Percentiles rank a stretch among this genome's conserved stretches.
These are phyloP conservation scores for Orchestes rusci DNA, from an alignment of 2,888 invertebrate genomes.

Conservation along the genomic window DNA sequence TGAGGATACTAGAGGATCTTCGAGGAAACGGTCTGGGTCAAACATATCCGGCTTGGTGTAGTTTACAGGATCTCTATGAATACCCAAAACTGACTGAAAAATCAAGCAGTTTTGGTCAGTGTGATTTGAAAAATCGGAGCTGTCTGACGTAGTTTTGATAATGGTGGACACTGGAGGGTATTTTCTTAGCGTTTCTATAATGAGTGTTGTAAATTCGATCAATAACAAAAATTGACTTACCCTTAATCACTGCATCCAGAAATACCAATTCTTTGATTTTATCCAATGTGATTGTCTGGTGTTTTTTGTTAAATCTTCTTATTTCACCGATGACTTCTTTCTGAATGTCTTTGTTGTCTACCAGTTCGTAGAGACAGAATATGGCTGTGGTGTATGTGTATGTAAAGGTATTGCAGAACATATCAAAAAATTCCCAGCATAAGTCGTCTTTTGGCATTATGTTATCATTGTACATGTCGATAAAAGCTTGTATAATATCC, in stretches of 20 bases:
- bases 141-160: slow-evolving; percentile 16
- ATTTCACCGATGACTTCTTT: slow-evolving; percentile 30
- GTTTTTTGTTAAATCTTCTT: slow-evolving; percentile 26
- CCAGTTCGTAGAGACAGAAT: slow-evolving; percentile 29
- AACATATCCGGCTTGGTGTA: slow-evolving; percentile 30
- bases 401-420: slow-evolving; percentile 22
- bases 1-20: slow-evolving; percentile 18
- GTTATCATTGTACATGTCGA: slow-evolving; percentile 14
- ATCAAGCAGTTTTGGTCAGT: slow-evolving; percentile 22
- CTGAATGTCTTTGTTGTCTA: slow-evolving; percentile 27
- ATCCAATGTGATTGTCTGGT: slow-evolving; percentile 14
- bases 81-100: slow-evolving; percentile 28
- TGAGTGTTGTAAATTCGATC: not conserved
- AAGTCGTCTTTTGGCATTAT: slow-evolving; percentile 13
- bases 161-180: slow-evolving; percentile 29
- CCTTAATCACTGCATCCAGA: slow-evolving; percentile 28
- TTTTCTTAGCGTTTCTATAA: slow-evolving; percentile 32
- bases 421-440: slow-evolving; percentile 21
- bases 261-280: slow-evolving; percentile 21
- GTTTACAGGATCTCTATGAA: slow-evolving; percentile 29
- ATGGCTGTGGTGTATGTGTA: slow-evolving; percentile 20
- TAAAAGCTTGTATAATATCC: slow-evolving; percentile 17
- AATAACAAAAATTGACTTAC: slow-evolving; percentile 15
- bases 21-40: slow-evolving; percentile 30
- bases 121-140: slow-evolving; percentile 11